Conservation (phyloP, 2,888 invertebrate species). For the Fissipunctia ypsillon region DNA sequence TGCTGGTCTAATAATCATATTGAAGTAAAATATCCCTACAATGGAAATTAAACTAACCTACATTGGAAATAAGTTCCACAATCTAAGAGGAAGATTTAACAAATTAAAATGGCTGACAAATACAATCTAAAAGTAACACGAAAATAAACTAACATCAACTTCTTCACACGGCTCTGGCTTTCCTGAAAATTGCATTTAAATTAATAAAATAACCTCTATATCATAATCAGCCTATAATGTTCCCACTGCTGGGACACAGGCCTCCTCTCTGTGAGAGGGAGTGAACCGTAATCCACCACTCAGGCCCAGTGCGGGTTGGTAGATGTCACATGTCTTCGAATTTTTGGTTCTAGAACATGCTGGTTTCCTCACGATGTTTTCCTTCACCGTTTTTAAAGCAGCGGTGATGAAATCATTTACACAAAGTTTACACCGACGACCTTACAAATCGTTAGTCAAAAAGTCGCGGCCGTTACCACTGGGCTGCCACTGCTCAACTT, state of each 20-base stretch:
- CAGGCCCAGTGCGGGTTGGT: no score
- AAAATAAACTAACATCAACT: constrained; percentile 81
- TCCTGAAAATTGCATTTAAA: constrained; percentile 71
- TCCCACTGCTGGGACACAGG: no score
- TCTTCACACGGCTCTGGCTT: constrained; percentile 75
- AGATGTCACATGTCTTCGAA: not conserved
- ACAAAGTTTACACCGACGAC: not conserved
- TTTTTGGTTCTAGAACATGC: not conserved
- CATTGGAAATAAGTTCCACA: not conserved
- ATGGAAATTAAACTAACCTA: no score
- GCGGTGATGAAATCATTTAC: not conserved
- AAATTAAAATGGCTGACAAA: not conserved
- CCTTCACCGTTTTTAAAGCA: not conserved
- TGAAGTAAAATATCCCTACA: no score
- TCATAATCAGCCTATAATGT: no score
- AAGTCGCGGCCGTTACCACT: no score
- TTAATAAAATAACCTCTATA: not conserved
- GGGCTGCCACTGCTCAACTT: no score
- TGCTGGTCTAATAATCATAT: no score
- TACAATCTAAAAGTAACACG: not conserved
- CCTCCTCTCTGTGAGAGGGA: not conserved
- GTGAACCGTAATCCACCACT: no score
- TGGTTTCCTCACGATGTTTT: not conserved
- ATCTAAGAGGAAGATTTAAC: not conserved
- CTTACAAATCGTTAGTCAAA: no score